Conservation (phyloP, 2,113 vertebrate species). For the Corynorhinus townsendii region DNA sequence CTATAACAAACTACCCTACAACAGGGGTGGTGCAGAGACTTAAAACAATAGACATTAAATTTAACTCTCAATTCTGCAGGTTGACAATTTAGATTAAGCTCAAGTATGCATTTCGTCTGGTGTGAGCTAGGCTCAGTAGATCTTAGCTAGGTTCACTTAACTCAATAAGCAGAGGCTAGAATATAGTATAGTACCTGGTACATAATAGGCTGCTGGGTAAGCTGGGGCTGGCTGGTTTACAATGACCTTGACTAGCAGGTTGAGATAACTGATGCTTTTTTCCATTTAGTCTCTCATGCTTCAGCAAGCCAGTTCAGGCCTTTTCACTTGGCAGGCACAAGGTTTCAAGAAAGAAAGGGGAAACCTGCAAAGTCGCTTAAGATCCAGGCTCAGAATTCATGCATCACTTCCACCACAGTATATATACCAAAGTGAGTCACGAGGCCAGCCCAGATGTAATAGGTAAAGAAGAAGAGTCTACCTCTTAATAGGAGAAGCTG, state of each 20-base stretch:
- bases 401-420: neutral
- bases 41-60: neutral
- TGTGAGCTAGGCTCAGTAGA: neutral
- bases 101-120: neutral
- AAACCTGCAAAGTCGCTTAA: neutral
- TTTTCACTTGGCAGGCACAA: neutral
- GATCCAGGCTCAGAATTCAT: neutral
- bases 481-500: neutral
- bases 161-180: neutral
- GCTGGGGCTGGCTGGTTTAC: neutral
- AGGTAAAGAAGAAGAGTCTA: neutral
- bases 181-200: neutral
- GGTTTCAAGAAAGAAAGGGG: neutral
- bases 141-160: neutral
- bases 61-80: neutral
- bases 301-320: neutral
- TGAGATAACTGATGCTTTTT: neutral
- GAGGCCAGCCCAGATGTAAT: neutral
- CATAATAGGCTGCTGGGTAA: neutral
- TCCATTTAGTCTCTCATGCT: neutral
- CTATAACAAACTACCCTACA: neutral
- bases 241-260: neutral
- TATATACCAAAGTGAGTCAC: neutral
- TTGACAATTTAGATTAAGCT: neutral
- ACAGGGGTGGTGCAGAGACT: neutral